phyloP scores from a whole-genome alignment of 2,113 vertebrate species.

The Typhlomys cinereus region DNA sequence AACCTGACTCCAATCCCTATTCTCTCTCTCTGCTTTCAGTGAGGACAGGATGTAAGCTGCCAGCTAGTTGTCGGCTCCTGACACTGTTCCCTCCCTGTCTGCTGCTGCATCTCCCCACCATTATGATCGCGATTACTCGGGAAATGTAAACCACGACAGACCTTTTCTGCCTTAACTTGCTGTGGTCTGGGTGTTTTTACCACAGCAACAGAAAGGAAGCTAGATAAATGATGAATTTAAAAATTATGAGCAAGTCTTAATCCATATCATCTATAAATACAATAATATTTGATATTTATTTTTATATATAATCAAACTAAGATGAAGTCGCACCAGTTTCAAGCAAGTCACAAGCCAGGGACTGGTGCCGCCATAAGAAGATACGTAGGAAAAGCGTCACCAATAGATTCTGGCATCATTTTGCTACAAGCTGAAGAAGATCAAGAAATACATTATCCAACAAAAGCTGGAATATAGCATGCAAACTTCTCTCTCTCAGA shows the following conservation, averaged over 20 bases:
- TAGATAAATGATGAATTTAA: not conserved
- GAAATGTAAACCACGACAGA: too few relatives aligned
- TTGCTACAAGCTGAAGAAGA: not conserved
- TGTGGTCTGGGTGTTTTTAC: too few relatives aligned
- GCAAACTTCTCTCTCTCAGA: accelerated
- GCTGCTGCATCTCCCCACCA: too few relatives aligned
- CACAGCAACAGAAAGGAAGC: too few relatives aligned
- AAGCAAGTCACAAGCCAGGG: not conserved
- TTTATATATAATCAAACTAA: not conserved
- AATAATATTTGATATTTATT: not conserved
- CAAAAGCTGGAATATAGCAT: not conserved
- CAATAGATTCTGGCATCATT: not conserved
- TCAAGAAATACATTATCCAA: not conserved
- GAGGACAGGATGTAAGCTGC: too few relatives aligned
- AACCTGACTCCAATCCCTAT: too few relatives aligned
- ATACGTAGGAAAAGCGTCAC: not conserved
- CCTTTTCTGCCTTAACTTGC: too few relatives aligned
- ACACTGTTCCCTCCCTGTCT: too few relatives aligned
- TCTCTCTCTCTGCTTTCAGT: too few relatives aligned
- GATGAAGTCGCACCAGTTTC: not conserved
- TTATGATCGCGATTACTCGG: too few relatives aligned
- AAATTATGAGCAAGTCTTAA: not conserved
- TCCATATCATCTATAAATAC: not conserved
- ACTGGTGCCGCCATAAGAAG: not conserved
- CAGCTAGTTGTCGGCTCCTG: too few relatives aligned